Conservation (phyloP, 2,113 vertebrate species). For the Zosterops hypoxanthus region DNA sequence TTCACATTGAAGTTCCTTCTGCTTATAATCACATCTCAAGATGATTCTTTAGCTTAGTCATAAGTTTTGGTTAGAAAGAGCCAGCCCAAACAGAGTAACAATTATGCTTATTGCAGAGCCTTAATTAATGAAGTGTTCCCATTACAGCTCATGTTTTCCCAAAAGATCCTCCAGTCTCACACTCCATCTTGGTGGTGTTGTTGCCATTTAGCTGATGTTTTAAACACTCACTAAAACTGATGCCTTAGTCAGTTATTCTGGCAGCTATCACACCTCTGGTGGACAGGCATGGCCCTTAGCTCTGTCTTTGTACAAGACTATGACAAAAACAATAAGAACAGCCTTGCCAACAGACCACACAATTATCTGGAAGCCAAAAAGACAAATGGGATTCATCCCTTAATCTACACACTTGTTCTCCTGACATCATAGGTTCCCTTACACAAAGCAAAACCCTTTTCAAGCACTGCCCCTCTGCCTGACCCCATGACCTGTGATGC, state of each 20-base stretch:
- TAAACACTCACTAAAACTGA: not conserved
- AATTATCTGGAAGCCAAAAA: not conserved
- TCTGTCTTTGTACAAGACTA: not conserved
- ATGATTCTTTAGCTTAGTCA: not conserved
- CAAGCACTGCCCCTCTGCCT: not conserved
- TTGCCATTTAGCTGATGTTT: not conserved
- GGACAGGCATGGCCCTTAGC: not conserved
- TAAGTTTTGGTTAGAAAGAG: not conserved
- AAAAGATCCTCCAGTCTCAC: not conserved
- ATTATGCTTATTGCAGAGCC: not conserved
- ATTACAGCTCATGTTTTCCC: not conserved
- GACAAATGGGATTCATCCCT: not conserved
- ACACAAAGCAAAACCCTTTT: not conserved
- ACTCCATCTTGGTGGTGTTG: not conserved
- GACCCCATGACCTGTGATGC: not conserved
- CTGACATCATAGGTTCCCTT: not conserved
- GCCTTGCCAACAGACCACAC: not conserved
- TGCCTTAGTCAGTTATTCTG: not conserved
- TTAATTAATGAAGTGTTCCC: not conserved
- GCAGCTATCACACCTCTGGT: not conserved
- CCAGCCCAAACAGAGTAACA: not conserved
- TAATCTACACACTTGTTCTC: not conserved
- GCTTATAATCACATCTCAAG: not conserved
- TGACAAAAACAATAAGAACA: not conserved
- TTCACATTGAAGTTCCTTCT: not conserved